Evolutionary conservation across 2,888 invertebrate species (phyloP).

Genomic region (Rutpela maculata): DNA sequence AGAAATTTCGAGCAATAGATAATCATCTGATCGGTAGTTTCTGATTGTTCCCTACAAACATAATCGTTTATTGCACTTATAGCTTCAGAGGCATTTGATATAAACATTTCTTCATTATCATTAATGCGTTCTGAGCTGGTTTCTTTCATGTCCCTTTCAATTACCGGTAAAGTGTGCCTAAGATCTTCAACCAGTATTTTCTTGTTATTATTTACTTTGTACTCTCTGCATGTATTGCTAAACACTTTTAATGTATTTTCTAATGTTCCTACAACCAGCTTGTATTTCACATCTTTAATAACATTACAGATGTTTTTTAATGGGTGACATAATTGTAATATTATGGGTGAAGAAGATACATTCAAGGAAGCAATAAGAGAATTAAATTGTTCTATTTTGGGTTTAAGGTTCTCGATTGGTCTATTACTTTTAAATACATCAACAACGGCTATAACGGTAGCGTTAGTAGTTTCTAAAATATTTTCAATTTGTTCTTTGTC

Average conservation of each 20-base stretch:
- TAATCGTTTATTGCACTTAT: slow-evolving; percentile 48
- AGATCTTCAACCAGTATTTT: slow-evolving; percentile 50
- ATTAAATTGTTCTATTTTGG: slow-evolving; percentile 21
- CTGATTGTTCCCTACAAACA: slow-evolving; percentile 42
- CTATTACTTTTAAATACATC: background rate
- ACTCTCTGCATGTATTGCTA: slow-evolving; percentile 39
- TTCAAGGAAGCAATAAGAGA: background rate
- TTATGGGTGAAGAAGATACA: background rate
- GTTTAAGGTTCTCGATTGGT: slow-evolving; percentile 14
- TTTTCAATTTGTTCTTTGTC: slow-evolving; percentile 27
- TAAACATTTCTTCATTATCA: slow-evolving; percentile 51
- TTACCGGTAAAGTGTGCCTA: slow-evolving; percentile 35
- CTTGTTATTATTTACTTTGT: slow-evolving; percentile 44
- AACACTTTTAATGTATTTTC: slow-evolving; percentile 13
- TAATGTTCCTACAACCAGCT: background rate
- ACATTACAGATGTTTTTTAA: background rate
- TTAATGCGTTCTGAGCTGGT: slow-evolving; percentile 29
- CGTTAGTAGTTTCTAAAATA: slow-evolving; percentile 27
- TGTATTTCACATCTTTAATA: slow-evolving; percentile 1
- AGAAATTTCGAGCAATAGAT: slow-evolving; percentile 50
- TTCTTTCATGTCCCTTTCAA: slow-evolving; percentile 52
- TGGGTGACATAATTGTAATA: background rate
- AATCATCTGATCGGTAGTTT: slow-evolving; percentile 49
- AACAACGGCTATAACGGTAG: slow-evolving; percentile 21
- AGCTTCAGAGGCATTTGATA: slow-evolving; percentile 43